Base-by-base conservation (phyloP, 2,888 invertebrate species). In the Tiphia femorata region DNA sequence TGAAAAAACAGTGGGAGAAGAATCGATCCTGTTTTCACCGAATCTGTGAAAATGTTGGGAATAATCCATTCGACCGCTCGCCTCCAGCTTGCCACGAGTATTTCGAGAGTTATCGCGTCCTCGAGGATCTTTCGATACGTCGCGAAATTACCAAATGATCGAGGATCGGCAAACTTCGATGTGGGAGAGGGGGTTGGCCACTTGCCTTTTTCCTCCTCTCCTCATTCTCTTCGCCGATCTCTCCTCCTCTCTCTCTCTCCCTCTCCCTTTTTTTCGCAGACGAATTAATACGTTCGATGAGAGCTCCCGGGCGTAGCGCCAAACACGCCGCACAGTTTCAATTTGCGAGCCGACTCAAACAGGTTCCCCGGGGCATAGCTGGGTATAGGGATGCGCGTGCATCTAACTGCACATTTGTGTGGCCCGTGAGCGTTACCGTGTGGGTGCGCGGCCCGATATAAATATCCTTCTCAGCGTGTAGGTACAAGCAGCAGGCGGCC, bases 321-420 rank as follows among this genome's bases (percentile, higher is more conserved):
- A 71, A 61, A 62, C 59, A 58, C 53, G 57, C 58, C 55, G 57
- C 61, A 61, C 63, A 66, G 64, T 74, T 76, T 74, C 76, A 76
- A 76, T 74, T 76, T 75, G 72, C 70, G 62, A 67, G 67, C 61
- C 63, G 67, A 64, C 74, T 76, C 74, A 70, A 74, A 75, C 76
- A 76, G 69, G 75, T 72, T 71, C 72, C 64, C 72, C 55, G 55
- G 67, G 65, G 74, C 62, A 62, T 58, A 54, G 43, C 48, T 55
- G 67, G 65, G 74, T 61, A 62, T 58, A 54, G 43, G 46, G 44
- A 21, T 44, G 37, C 56, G 59, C 59, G 56, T 64, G 50, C 67
- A 19, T 29, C 20, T 19, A 14, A 2, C 29, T 19, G 30, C 27
- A 44, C 29, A 30, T 27, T 27, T 7, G 6, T 27, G 5, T 27